These are phyloP conservation scores for Hybos culiciformis DNA, from an alignment of 2,888 invertebrate species.

Conservation along the genomic window DNA sequence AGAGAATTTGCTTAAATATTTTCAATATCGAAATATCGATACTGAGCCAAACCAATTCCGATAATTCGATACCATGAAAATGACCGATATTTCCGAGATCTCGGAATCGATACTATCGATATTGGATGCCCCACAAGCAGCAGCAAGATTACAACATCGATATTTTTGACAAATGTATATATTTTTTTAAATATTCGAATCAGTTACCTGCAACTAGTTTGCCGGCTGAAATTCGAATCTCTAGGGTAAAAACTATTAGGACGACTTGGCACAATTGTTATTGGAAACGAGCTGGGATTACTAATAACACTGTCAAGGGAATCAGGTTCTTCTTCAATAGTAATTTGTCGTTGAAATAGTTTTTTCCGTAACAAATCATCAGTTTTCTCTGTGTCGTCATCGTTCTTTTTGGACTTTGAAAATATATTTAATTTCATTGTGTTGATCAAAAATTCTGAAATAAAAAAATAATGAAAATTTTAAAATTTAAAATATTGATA, in stretches of 20 bases:
- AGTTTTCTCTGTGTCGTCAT: conserved; percentile 8
- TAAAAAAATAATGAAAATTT: neutral
- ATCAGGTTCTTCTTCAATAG: conserved; percentile 33
- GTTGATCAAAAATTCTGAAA: neutral
- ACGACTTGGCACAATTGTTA: conserved; percentile 34
- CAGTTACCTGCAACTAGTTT: conserved; percentile 31
- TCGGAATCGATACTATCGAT: too few species aligned
- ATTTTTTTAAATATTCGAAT: neutral
- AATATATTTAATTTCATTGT: conserved; percentile 19
- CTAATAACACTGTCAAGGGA: conserved; percentile 34
- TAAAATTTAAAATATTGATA: too few species aligned
- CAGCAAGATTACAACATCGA: too few species aligned
- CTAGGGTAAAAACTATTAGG: conserved; percentile 29
- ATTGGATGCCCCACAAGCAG: too few species aligned
- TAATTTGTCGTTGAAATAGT: conserved; percentile 20
- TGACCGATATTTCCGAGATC: too few species aligned
- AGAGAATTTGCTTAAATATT: too few species aligned
- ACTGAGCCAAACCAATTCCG: too few species aligned
- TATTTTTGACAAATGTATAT: conserved; percentile 3
- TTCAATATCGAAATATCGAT: too few species aligned
- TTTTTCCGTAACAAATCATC: conserved; percentile 10
- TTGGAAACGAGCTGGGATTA: conserved; percentile 33
- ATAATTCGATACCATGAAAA: too few species aligned
- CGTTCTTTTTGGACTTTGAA: conserved; percentile 10
- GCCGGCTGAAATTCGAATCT: conserved; percentile 23